These are phyloP conservation scores for Pangasius mekongensis DNA, from an alignment of 2,797 vertebrate genomes.

Conservation along the genomic window DNA sequence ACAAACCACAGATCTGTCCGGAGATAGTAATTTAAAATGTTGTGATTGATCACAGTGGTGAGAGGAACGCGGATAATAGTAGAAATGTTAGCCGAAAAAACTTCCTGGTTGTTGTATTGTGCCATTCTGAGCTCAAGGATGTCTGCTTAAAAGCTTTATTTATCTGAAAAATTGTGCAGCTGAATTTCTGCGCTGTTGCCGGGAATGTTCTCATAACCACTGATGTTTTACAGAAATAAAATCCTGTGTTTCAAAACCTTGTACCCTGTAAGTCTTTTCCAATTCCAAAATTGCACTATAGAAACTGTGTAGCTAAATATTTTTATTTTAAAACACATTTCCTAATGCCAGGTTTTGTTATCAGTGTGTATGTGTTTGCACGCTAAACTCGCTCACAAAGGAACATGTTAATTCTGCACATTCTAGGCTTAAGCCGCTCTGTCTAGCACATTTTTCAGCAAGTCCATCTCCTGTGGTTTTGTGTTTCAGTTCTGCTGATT, in stretches of 20 bases:
- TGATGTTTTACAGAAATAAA: neutral
- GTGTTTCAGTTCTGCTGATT: slow-evolving; percentile 12
- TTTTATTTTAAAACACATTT: neutral
- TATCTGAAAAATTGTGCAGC: neutral
- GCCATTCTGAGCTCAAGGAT: neutral
- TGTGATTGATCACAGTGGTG: neutral
- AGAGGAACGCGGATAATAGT: neutral
- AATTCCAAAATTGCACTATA: neutral
- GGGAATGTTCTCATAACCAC: neutral
- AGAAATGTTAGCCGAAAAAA: neutral
- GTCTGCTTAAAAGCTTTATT: neutral
- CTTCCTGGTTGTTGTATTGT: neutral
- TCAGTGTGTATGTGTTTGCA: neutral
- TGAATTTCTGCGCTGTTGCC: neutral
- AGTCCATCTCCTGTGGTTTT: neutral
- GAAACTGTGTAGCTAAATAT: neutral
- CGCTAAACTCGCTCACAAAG: neutral
- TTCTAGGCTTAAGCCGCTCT: neutral
- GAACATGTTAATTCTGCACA: neutral
- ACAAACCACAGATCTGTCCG: neutral
- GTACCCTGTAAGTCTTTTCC: neutral
- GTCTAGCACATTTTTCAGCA: neutral
- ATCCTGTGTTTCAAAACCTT: neutral
- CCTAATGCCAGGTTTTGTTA: neutral
- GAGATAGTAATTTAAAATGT: neutral